Conservation (phyloP, 1,140 invertebrate species). For the Agraylea sexmaculata region DNA sequence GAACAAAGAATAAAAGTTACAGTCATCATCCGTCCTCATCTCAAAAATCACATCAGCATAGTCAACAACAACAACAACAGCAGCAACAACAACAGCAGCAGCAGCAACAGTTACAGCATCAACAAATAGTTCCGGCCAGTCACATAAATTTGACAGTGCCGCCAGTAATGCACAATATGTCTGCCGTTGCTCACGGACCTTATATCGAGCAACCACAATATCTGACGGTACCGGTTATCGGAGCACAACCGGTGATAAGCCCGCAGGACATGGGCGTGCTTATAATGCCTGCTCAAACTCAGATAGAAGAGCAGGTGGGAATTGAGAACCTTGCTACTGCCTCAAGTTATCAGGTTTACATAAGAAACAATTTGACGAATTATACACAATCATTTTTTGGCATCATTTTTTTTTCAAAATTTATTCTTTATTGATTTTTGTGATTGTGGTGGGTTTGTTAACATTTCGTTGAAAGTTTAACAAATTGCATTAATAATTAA, state of each 20-base stretch:
- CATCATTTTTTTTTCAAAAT: no score
- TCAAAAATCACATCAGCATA: slow-evolving; percentile 21
- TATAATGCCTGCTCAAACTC: slow-evolving; percentile 50
- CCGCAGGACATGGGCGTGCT: slow-evolving; percentile 40
- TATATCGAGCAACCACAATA: slow-evolving; percentile 49
- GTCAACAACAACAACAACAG: slow-evolving; percentile 17
- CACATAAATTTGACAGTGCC: slow-evolving; percentile 5
- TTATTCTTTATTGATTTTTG: no score
- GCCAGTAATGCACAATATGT: no score
- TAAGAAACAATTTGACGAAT: not conserved
- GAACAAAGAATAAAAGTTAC: no score
- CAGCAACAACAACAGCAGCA: slow-evolving; percentile 15
- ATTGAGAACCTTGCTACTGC: not conserved
- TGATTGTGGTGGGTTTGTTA: no score
- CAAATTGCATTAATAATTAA: no score
- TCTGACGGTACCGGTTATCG: slow-evolving; percentile 44
- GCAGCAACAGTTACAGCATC: slow-evolving; percentile 13
- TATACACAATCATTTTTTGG: no score
- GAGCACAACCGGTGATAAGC: slow-evolving; percentile 25
- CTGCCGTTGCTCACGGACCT: slow-evolving; percentile 29
- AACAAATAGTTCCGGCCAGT: slow-evolving; percentile 4
- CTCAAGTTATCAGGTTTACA: not conserved
- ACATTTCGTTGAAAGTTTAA: no score
- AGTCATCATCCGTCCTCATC: no score
- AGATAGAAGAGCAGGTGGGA: slow-evolving; percentile 55